These are phyloP conservation scores for Lasiommata megera DNA, from an alignment of 2,888 invertebrate genomes.

Conservation along the genomic window DNA sequence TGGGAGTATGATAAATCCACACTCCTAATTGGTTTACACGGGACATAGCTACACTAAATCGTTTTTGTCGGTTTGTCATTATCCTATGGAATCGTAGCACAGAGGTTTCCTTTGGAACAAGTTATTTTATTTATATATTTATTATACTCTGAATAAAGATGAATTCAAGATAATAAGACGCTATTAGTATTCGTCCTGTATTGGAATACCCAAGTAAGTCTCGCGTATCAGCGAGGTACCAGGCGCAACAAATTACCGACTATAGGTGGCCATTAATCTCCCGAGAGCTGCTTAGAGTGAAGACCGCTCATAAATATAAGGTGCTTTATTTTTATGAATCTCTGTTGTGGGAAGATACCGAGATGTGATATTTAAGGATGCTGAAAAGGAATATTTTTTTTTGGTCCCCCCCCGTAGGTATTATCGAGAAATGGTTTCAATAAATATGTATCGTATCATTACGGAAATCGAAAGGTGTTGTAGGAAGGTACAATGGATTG, in stretches of 20 bases:
- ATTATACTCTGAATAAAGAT: too few species aligned
- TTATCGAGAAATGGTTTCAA: not conserved
- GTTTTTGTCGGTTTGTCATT: too few species aligned
- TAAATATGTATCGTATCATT: too few species aligned
- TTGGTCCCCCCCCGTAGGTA: not conserved
- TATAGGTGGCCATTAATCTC: constrained; percentile 20
- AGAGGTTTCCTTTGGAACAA: too few species aligned
- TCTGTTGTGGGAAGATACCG: constrained; percentile 5
- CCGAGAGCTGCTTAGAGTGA: constrained; percentile 8
- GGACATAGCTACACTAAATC: too few species aligned
- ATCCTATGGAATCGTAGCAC: too few species aligned
- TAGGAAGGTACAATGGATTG: too few species aligned
- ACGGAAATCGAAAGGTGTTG: too few species aligned
- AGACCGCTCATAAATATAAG: constrained; percentile 15
- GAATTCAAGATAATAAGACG: not conserved
- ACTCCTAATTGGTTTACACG: too few species aligned
- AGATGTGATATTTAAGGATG: constrained; percentile 5
- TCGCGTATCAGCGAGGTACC: constrained; percentile 19
- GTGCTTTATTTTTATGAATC: constrained; percentile 13
- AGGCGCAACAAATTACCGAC: constrained; percentile 25
- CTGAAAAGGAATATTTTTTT: not conserved
- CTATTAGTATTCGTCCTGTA: not conserved
- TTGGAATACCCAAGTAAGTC: not conserved
- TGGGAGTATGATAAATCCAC: too few species aligned
- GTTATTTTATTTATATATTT: too few species aligned